These are phyloP conservation scores for Brachystomella parvula DNA, from an alignment of 1,140 invertebrate genomes.

Conservation along the genomic window DNA sequence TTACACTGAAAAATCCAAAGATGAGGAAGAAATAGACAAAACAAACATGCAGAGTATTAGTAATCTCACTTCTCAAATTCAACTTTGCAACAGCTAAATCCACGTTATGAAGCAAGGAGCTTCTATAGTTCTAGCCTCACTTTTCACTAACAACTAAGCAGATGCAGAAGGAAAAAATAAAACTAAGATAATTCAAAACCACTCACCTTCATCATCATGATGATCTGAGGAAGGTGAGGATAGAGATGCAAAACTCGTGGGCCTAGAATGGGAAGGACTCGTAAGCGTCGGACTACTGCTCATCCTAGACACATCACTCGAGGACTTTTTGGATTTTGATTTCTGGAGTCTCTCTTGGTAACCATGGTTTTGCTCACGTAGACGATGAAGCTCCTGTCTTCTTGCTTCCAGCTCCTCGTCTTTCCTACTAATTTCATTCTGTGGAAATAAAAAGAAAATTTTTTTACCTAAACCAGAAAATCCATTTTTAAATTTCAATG, in stretches of 20 bases:
- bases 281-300: slow-evolving; percentile 17
- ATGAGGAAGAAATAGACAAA: slow-evolving; percentile 2
- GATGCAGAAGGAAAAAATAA: slow-evolving; percentile 1
- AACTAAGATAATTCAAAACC: slow-evolving; percentile 1
- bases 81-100: neutral
- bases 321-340: slow-evolving; percentile 13
- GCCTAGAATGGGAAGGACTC: slow-evolving; percentile 33
- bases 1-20: slow-evolving; percentile 14
- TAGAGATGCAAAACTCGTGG: slow-evolving; percentile 27
- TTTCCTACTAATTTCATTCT: slow-evolving; percentile 34
- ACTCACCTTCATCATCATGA: slow-evolving; percentile 34
- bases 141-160: neutral
- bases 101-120: neutral
- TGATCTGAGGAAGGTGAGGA: slow-evolving; percentile 33
- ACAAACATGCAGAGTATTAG: neutral
- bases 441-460: too few relatives aligned
- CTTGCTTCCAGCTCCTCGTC: slow-evolving; percentile 34
- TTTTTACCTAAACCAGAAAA: neutral
- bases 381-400: slow-evolving; percentile 30
- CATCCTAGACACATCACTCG: too few relatives aligned
- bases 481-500: neutral
- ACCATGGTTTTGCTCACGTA: slow-evolving; percentile 39
- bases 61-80: neutral
- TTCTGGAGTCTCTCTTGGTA: slow-evolving; percentile 33
- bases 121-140: slow-evolving; percentile 6